Base-by-base conservation (phyloP, 2,113 vertebrate genomes). In the Chamaetylas fuelleborni region DNA sequence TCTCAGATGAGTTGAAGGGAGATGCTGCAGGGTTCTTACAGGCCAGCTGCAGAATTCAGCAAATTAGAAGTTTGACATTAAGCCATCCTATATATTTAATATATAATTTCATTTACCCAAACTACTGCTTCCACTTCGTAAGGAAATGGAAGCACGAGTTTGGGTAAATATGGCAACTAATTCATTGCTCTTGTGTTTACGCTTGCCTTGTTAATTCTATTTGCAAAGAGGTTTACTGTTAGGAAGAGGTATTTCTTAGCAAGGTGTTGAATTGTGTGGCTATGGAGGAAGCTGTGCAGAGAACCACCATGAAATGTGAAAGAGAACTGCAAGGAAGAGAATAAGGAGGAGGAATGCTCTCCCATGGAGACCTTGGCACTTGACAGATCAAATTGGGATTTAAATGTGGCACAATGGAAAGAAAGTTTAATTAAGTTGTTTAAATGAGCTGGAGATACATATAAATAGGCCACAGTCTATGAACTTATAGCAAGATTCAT, bases 201-300 rank as follows among this genome's bases (percentile, higher is more conserved):
- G 50, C 23, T 78, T 92, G 60, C 28, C 34, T 38, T 45, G 18
- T 70, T 93, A 81, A 81, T 92, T 88, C 45, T 91, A 2, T 86
- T 93, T 92, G 84, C 54, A 31, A 65, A 73, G 58, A 61, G 28
- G 38, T 69, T 95, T 91, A 67, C 84, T 61, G 31, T 79, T 74
- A 45, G 60, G 76, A 81, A 64, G 66, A 64, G 33, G 8, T 71
- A 67, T 50, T 95, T 78, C 71, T 56, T 78, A 81, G 73, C 36
- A 58, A 78, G 56, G 26, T 86, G 40, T 76, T 81, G 47, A 45
- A 33, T 36, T 90, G 24, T 70, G 51, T 69, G 45, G 67, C 34
- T 72, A 0, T 42, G 54, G 56, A 83, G 56, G 42, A 84, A 50
- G 29, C 45, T 54, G 28, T 53, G 36, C 40, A 22, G 72, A 48